Evolutionary conservation across 2,113 vertebrate genomes (phyloP).

Genomic region (Cheilinus undulatus): DNA sequence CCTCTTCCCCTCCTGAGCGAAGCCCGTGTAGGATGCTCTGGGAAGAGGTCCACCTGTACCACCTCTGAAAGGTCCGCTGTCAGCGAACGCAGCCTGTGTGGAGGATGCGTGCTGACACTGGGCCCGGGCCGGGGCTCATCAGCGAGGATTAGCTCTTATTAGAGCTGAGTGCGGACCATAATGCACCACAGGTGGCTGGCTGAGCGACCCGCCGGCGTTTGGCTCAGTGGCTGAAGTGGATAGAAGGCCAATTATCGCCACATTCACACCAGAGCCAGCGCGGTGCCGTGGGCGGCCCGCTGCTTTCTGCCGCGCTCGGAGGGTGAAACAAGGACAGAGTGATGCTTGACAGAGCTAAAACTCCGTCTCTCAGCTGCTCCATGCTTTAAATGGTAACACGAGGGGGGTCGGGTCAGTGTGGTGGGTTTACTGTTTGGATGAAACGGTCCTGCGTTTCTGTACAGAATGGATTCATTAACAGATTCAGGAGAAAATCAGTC

Average conservation of each 20-base stretch:
- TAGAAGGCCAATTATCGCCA: constrained; percentile 61
- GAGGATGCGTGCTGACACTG: constrained; percentile 21
- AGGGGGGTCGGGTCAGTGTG: neutral
- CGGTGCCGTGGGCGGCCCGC: constrained; percentile 6
- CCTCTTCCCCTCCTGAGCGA: neutral
- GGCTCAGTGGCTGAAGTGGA: constrained; percentile 56
- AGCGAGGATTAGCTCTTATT: constrained; percentile 65
- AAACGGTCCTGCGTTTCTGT: neutral
- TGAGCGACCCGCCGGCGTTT: constrained; percentile 52
- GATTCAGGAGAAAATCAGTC: neutral
- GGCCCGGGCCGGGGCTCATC: constrained; percentile 46
- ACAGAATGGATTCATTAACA: neutral
- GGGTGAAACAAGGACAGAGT: constrained; percentile 34
- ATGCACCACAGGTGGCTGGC: constrained; percentile 66
- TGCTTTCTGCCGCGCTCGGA: constrained; percentile 12
- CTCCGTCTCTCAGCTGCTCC: constrained; percentile 32
- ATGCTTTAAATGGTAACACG: neutral
- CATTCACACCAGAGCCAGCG: constrained; percentile 29
- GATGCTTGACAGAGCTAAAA: constrained; percentile 27
- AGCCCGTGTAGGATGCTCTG: neutral
- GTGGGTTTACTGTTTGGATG: neutral
- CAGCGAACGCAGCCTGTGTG: constrained; percentile 11
- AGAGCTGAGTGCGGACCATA: constrained; percentile 62
- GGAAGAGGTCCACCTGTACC: constrained; percentile 3
- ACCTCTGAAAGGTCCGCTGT: neutral